Evolutionary conservation across 2,113 vertebrate genomes (phyloP).

Genomic region (Prunella himalayana): DNA sequence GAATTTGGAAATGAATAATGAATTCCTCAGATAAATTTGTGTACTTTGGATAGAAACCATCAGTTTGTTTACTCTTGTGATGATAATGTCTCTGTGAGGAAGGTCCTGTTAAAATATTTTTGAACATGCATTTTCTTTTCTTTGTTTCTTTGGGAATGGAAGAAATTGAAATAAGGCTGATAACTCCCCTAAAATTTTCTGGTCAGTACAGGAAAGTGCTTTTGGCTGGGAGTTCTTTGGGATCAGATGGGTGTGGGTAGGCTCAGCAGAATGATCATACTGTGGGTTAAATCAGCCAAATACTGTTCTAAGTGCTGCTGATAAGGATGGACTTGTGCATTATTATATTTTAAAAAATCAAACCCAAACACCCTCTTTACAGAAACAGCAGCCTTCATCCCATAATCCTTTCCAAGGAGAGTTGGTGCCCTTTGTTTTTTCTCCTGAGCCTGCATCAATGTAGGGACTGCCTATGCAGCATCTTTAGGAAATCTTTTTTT

Average conservation of each 20-base stretch:
- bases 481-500: neutral
- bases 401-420: neutral
- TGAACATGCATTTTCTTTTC: neutral
- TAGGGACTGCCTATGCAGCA: neutral
- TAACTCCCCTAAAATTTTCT: neutral
- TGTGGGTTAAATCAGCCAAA: neutral
- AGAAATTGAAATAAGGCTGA: neutral
- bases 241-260: neutral
- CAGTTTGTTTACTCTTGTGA: neutral
- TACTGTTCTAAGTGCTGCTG: neutral
- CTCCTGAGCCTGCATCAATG: neutral
- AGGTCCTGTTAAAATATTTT: neutral
- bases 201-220: neutral
- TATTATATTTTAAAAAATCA: neutral
- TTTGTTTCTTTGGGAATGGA: neutral
- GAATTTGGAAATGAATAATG: neutral
- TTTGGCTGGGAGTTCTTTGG: neutral
- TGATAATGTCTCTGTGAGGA: neutral
- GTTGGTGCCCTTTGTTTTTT: neutral
- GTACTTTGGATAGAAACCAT: neutral
- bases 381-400: neutral
- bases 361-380: neutral
- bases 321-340: neutral
- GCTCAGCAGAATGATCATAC: neutral
- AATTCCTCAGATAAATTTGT: neutral